These are phyloP conservation scores for Zele albiditarsus DNA, from an alignment of 2,888 invertebrate species.

Conservation along the genomic window DNA sequence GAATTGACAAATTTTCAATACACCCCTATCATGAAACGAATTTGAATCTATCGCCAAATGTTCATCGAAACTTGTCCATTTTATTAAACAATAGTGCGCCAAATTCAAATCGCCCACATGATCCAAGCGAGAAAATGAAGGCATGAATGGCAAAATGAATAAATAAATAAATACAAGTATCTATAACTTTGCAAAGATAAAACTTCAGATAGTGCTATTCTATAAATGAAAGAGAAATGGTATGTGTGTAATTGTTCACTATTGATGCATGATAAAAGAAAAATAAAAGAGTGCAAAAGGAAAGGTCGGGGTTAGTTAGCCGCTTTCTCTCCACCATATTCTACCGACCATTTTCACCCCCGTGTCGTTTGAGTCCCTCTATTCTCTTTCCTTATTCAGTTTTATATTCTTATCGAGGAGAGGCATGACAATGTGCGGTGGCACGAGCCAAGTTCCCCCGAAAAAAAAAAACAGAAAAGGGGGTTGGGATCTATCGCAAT, in stretches of 20 bases:
- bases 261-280: neutral
- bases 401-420: constrained; percentile 38
- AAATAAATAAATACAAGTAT: neutral
- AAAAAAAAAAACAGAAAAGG: constrained; percentile 43
- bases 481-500: constrained; percentile 49
- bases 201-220: neutral
- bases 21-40: neutral
- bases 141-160: too few species aligned
- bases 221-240: neutral
- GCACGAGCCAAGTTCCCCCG: constrained; percentile 67
- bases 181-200: neutral
- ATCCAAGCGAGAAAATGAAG: neutral
- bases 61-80: neutral
- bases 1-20: constrained; percentile 12
- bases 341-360: neutral
- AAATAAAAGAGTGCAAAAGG: constrained; percentile 4
- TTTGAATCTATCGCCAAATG: neutral
- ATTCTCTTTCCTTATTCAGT: constrained; percentile 10
- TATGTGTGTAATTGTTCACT: neutral
- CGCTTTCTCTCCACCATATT: constrained; percentile 3
- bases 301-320: constrained; percentile 23
- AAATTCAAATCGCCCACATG: neutral
- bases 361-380: constrained; percentile 23
- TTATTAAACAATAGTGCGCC: neutral
- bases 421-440: constrained; percentile 64